Base-by-base conservation (phyloP, 2,888 invertebrate species). In the Lithodes maja region DNA sequence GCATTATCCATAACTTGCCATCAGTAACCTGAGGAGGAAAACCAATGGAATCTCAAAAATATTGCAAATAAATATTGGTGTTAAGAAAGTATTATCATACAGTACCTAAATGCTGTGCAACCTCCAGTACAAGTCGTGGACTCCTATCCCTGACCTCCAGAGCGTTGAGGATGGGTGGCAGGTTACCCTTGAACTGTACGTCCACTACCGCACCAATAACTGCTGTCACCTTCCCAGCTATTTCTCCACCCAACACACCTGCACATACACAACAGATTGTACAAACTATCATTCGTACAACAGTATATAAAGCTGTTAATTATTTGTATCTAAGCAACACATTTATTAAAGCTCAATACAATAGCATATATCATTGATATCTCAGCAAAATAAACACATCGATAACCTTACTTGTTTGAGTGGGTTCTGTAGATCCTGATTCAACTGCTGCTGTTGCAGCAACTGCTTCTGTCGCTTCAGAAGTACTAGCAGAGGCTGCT, bases 61-160 rank as follows among this genome's bases (percentile, higher is more conserved):
- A 33, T 33, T 33, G 33, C 33, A 33, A 33, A 33, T 33, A 33
- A 33, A 33, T 33, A 33, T 33, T 33, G 33, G 33, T 33, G 33
- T 33, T 33, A 33, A 33, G 33, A 33, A 33, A 33, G 33, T 33
- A 33, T 33, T 33, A 33, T 33, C 33, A 33, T 75, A 17, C 12
- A 0, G 33, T 90, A 85, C 92, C 95, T 92, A 95, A 94, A 94
- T 95, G 95, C 93, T 95, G 95, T 78, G 95, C 95, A 71, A 95
- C 95, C 93, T 95, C 95, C 83, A 95, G 93, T 90, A 95, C 77
- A 5, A 94, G 93, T 86, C 93, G 93, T 7, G 94, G 93, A 75
- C 92, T 92, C 91, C 94, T 93, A 88, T 93, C 93, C 83, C 93
- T 92, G 17, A 94, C 94, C 91, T 94, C 94, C 84, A 94, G 92